Base-by-base conservation (phyloP, 2,797 vertebrate genomes). In the Protosalanx chinensis region DNA sequence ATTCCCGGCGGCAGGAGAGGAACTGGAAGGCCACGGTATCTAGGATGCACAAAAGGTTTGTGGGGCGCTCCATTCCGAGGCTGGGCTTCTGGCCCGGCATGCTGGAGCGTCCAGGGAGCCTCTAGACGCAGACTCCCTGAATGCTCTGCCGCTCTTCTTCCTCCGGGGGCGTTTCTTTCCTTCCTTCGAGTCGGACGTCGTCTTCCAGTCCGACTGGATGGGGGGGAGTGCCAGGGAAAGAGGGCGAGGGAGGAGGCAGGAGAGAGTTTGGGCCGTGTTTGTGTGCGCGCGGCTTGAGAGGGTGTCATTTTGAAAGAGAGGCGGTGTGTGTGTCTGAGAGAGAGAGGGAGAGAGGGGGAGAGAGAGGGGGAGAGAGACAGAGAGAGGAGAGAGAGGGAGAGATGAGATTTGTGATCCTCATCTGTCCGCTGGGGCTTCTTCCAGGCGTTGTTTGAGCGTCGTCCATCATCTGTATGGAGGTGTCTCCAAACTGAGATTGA, bases 351-450 rank as follows among this genome's bases (percentile, higher is more conserved):
- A 7, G 35, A 37, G 35, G 2, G 37, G 5, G 37, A 10, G 37
- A 35, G 33, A 41, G 37, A 10, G 37, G 2, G 37, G 10, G 37
- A 1, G 37, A 41, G 37, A 41, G 37, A 41, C 7, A 12, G 37
- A 12, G 56, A 7, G 16, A 62, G 29, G 63, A n/a, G 64, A 23
- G 37, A 65, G 7, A 23, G 27, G 32, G 41, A n/a, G 46, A 67
- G 80, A 86, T 78, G 84, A 85, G 86, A 88, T 89, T 87, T 90
- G 85, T 77, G 85, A 88, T 87, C 82, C n/a, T 88, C 82, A 86
- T 87, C 84, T 81, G 81, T 81, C 85, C 84, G 84, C 76, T 73
- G 66, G 65, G 77, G 72, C 80, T 41, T 23, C 35, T 79, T 82
- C 76, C 75, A 46, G 53, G 83, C 56, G 46, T 64, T 71, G 76